Evolutionary conservation across 37 sponge, comb jelly and placozoan genomes (phyloP).

Genomic region (Agelas oroides): DNA sequence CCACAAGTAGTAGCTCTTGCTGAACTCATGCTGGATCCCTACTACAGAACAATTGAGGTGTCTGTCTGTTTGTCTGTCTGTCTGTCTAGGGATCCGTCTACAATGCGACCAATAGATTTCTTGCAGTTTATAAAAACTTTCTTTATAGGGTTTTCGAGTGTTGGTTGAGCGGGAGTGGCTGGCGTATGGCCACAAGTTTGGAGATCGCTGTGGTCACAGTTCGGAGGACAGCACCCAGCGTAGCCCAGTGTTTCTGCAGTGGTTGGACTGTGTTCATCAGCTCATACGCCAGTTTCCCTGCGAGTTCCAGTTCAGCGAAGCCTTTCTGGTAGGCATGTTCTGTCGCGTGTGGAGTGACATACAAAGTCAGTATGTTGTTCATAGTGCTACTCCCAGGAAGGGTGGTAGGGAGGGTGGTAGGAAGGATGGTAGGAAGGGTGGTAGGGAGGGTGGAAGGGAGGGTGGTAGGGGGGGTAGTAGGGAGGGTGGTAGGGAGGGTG

Average conservation of each 20-base stretch:
- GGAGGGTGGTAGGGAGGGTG: too few relatives aligned
- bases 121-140: not conserved
- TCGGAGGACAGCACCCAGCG: constrained; percentile 51
- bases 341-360: too few relatives aligned
- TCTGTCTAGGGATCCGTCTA: too few relatives aligned
- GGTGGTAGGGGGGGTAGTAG: too few relatives aligned
- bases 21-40: constrained; percentile 88
- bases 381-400: too few relatives aligned
- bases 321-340: constrained; percentile 71
- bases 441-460: too few relatives aligned
- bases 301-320: constrained; percentile 87
- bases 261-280: constrained; percentile 94
- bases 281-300: constrained; percentile 87
- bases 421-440: too few relatives aligned
- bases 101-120: too few relatives aligned
- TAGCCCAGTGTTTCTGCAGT: constrained; percentile 92
- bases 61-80: too few relatives aligned
- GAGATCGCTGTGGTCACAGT: constrained; percentile 69
- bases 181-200: constrained; percentile 91
- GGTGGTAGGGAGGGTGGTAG: too few relatives aligned
- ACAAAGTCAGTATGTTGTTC: too few relatives aligned
- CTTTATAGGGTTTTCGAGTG: constrained; percentile 75
- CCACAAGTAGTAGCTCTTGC: constrained; percentile 87
- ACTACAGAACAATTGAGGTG: constrained; percentile 90
- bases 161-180: constrained; percentile 94